Conservation (phyloP, 2,113 vertebrate species). For the Pedionomus torquatus region DNA sequence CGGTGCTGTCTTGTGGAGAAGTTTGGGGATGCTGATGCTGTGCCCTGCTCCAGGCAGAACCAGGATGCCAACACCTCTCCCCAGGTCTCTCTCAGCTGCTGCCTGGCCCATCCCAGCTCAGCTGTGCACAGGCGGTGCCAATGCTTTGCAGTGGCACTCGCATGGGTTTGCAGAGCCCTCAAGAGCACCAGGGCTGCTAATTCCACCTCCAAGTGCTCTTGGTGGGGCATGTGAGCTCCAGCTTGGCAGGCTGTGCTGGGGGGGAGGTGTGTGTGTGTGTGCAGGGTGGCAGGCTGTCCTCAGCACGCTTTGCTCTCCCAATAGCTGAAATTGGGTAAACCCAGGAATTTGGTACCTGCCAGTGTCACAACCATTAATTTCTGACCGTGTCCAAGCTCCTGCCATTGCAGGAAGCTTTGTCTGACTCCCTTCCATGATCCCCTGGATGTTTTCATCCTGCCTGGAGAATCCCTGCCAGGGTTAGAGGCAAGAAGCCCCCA, state of each 20-base stretch:
- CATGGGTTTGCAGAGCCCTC: too few relatives aligned
- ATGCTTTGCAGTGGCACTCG: too few relatives aligned
- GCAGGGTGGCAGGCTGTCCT: background rate
- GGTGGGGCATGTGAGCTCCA: too few relatives aligned
- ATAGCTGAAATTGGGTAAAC: background rate
- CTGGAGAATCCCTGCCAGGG: background rate
- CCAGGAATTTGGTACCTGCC: background rate
- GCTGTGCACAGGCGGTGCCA: too few relatives aligned
- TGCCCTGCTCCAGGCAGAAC: background rate
- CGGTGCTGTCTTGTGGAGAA: rapidly evolving
- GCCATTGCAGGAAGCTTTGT: background rate
- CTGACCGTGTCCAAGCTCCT: background rate
- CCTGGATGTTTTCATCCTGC: background rate
- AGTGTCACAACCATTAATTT: background rate
- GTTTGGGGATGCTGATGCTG: background rate
- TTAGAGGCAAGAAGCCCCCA: background rate
- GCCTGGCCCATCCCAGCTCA: too few relatives aligned
- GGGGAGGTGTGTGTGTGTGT: too few relatives aligned
- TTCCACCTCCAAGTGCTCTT: too few relatives aligned
- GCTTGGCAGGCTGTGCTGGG: background rate
- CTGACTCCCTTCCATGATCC: background rate
- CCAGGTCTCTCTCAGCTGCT: too few relatives aligned
- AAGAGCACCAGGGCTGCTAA: too few relatives aligned
- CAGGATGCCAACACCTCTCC: background rate
- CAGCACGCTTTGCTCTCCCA: rapidly evolving